Evolutionary conservation across 2,888 invertebrate genomes (phyloP).

Genomic region (Drosophila paramelanica): DNA sequence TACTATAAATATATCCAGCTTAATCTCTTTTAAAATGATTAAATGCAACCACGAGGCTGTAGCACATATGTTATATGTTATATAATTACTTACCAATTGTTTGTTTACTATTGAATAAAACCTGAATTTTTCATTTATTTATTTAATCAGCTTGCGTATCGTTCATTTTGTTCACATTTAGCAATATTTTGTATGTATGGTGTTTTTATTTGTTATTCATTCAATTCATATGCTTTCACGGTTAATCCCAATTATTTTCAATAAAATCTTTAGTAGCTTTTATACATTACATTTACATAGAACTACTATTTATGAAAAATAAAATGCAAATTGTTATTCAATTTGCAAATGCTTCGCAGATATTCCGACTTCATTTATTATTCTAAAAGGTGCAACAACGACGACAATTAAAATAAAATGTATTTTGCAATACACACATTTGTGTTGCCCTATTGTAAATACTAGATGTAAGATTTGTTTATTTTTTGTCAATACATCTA

Average conservation of each 20-base stretch:
- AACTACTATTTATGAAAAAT: slow-evolving; percentile 41
- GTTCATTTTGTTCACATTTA: slow-evolving; percentile 47
- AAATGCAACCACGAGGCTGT: no score
- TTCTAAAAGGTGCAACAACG: slow-evolving; percentile 67
- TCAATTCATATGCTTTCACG: slow-evolving; percentile 37
- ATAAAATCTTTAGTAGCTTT: slow-evolving; percentile 25
- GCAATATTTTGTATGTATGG: slow-evolving; percentile 17
- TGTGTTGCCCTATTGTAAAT: slow-evolving; percentile 6
- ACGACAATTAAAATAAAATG: slow-evolving; percentile 46
- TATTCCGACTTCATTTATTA: slow-evolving; percentile 42
- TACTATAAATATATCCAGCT: neutral
- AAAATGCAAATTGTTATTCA: slow-evolving; percentile 41
- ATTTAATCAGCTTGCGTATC: slow-evolving; percentile 40
- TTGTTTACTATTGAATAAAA: neutral
- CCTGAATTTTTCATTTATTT: slow-evolving; percentile 30
- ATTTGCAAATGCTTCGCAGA: slow-evolving; percentile 24
- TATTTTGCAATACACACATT: slow-evolving; percentile 20
- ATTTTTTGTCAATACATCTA: slow-evolving; percentile 6
- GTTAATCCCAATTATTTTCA: slow-evolving; percentile 28
- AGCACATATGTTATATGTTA: no score
- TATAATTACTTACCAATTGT: neutral
- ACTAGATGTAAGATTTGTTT: slow-evolving; percentile 1
- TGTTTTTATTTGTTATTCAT: slow-evolving; percentile 30
- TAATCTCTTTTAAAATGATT: slow-evolving; percentile 2
- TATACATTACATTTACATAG: slow-evolving; percentile 33